Base-by-base conservation (phyloP, 2,113 vertebrate species). In the Macrotus californicus region DNA sequence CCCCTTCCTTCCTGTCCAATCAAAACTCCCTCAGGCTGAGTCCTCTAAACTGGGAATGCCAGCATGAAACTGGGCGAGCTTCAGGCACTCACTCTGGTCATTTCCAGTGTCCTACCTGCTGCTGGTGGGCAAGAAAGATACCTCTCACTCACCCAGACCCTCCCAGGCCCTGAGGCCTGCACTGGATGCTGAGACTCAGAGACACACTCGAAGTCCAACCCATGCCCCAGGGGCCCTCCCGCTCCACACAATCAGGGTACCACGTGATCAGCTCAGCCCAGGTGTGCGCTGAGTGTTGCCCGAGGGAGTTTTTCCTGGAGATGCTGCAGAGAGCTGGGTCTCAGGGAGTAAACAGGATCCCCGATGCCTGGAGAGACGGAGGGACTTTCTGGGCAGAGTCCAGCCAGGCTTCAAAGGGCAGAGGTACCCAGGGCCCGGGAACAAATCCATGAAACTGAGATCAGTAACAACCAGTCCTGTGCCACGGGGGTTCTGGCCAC, bases 121-220 rank as follows among this genome's bases (percentile, higher is more conserved):
- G 50, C 84, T 75, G 41, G 29, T 2, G 31, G 41, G 56, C 84
- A 73, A n/a, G 54, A 54, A 75, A 87, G 67, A 67, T 6, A 6
- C 2, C 46, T 56, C 41, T 79, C 82, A 10, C 2, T 9, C 88
- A 29, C 67, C 19, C 64, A 31, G 67, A 11, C 90, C 21, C 36
- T 39, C 59, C 18, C 3, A 11, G 15, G 43, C 22, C 24, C 41
- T 26, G 4, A 36, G 24, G 31, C 14, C 67, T 14, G 9, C 12
- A 13, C 84, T 16, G 56, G 1, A 21, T 6, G 22, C 61, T 19
- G 39, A 50, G 26, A 56, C 67, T 11, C 12, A 0, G 26, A 54
- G n/a, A 52, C 6, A 5, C 1, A 5, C 6, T 0, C 4, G 12
- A 11, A 41, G 39, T 5, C 12, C 7, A 10, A 6, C 0, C 26